Conservation (phyloP, 92 coral and sea anemone genomes). For the Parazoanthus atlanticus region DNA sequence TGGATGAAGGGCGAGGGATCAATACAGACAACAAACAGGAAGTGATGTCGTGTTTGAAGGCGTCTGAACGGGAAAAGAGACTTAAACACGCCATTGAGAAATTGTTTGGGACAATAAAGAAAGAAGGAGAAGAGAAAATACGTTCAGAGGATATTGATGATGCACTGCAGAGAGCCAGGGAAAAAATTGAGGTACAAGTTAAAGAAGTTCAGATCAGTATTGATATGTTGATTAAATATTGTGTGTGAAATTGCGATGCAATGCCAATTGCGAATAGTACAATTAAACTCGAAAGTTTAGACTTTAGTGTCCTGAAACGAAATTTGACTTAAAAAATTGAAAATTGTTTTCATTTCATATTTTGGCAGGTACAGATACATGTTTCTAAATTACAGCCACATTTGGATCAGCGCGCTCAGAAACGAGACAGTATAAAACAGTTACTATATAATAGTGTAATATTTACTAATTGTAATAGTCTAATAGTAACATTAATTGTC, state of each 20-base stretch:
- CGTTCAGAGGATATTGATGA: slow-evolving; percentile 69
- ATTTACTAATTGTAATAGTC: no score
- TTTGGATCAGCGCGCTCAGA: background rate
- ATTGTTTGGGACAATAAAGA: slow-evolving; percentile 64
- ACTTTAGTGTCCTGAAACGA: background rate
- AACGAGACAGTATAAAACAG: no score
- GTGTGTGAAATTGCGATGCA: background rate
- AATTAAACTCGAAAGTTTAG: background rate
- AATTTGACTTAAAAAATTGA: no score
- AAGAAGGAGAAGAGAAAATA: slow-evolving; percentile 66
- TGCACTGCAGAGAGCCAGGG: slow-evolving; percentile 66
- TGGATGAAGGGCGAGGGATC: slow-evolving; percentile 62
- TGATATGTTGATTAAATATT: no score
- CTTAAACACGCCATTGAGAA: slow-evolving; percentile 66
- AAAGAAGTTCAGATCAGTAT: background rate
- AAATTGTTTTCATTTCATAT: no score
- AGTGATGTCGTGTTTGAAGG: slow-evolving; percentile 67
- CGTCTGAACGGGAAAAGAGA: slow-evolving; percentile 61
- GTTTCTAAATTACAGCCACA: background rate
- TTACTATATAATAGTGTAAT: no score
- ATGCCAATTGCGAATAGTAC: no score
- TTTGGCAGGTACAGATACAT: background rate
- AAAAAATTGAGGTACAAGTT: slow-evolving; percentile 54
- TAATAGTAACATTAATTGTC: no score
- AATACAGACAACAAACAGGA: slow-evolving; percentile 54